Conservation (phyloP, 2,888 invertebrate species). For the Ichneumon xanthorius region DNA sequence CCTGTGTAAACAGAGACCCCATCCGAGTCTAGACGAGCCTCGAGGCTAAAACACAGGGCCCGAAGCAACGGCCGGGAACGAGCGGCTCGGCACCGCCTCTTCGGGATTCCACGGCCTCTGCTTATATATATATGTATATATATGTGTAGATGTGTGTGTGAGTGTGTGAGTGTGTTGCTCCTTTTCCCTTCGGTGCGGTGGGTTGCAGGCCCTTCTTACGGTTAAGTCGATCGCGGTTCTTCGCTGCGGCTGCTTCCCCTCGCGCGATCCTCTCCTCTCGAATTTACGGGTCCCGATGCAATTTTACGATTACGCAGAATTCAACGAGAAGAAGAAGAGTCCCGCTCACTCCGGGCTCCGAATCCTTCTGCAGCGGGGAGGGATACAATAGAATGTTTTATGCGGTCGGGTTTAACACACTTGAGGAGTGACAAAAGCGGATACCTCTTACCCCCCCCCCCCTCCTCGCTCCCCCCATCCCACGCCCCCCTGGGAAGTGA, state of each 20-base stretch:
- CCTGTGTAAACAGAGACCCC: conserved; percentile 72
- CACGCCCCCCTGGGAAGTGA: not conserved
- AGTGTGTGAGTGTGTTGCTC: conserved; percentile 7
- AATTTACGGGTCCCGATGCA: conserved; percentile 69
- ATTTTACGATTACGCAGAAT: conserved; percentile 69
- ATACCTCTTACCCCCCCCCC: not conserved
- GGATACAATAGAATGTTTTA: conserved; percentile 64
- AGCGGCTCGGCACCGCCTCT: conserved; percentile 68
- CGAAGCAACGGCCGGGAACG: conserved; percentile 61
- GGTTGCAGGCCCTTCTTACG: conserved; percentile 57
- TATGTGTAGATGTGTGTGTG: not conserved
- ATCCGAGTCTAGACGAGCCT: conserved; percentile 70
- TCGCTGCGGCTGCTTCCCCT: conserved; percentile 44
- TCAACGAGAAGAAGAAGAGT: conserved; percentile 61
- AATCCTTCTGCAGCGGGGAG: conserved; percentile 5
- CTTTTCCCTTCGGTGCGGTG: conserved; percentile 19
- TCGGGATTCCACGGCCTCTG: conserved; percentile 65
- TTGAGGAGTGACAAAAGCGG: conserved; percentile 56
- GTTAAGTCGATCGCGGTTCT: conserved; percentile 64
- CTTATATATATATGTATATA: not conserved
- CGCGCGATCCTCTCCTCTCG: conserved; percentile 51
- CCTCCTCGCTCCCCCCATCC: too few species aligned
- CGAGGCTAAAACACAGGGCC: conserved; percentile 69
- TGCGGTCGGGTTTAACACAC: conserved; percentile 17
- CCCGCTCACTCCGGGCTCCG: conserved; percentile 19